Base-by-base conservation (phyloP, 2,113 vertebrate species). In the Alligator mississippiensis region DNA sequence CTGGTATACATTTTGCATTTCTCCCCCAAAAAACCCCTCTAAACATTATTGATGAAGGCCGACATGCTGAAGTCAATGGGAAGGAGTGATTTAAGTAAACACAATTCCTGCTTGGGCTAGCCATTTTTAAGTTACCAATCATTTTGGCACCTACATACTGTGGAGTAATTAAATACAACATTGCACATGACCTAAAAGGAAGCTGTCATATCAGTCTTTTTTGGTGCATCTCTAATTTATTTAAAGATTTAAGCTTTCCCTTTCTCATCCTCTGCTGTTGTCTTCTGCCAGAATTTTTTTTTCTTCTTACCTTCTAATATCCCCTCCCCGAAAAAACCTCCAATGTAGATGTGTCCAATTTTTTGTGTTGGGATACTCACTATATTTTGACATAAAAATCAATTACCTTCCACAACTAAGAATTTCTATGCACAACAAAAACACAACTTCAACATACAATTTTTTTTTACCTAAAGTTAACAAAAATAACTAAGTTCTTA, bases 321-420 rank as follows among this genome's bases (percentile, higher is more conserved):
- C 92, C 80, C 94, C 64, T 77, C 84, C 91, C 94, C 88, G 92
- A 0, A 12, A 1, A 82, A 68, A 64, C 75, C 84, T 90, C 79
- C 75, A 87, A 64, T 9, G 3, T 82, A 93, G 88, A 94, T 70
- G 82, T 9, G 93, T 95, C 96, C 96, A 97, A 96, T 94, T 94
- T 95, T 89, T 95, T 62, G 78, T 62, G 3, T 90, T 84, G 89
- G 90, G 94, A 76, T 95, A 95, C 92, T 91, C 91, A 84, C 95
- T 93, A 80, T 86, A 93, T 93, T 87, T 94, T 94, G 94, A 97
- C 94, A 96, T 82, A 94, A 89, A 85, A 95, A 97, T 97, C 95
- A 95, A 97, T 96, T 96, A 96, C 89, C 28, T 94, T 89, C 88
- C 82, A 92, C 89, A 92, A 82, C 55, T 83, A 86, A 87, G 27